phyloP scores from a whole-genome alignment of 2,888 invertebrate species.

The Sinelater perroti region DNA sequence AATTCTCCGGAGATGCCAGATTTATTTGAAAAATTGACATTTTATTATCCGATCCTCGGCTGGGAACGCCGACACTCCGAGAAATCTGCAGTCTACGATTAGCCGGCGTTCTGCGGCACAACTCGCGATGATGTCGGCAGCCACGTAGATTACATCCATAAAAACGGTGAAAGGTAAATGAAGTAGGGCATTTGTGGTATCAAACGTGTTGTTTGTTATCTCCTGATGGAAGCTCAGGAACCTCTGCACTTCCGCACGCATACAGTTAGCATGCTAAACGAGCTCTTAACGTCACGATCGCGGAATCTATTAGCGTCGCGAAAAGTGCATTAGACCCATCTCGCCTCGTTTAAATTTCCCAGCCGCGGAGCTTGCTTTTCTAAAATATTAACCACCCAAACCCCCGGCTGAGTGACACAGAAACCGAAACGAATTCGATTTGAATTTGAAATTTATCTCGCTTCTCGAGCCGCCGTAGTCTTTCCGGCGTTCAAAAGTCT shows the following conservation, averaged over 20 bases:
- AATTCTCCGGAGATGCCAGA: background rate
- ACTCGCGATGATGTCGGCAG: conserved; percentile 7
- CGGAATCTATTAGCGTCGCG: conserved; percentile 32
- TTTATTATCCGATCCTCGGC: conserved; percentile 16
- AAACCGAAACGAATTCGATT: conserved; percentile 28
- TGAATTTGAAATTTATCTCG: conserved; percentile 33
- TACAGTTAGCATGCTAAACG: conserved; percentile 32
- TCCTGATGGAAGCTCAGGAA: conserved; percentile 21
- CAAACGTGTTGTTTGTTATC: conserved; percentile 31
- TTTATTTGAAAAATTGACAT: conserved; percentile 23
- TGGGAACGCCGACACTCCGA: conserved; percentile 14
- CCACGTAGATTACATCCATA: conserved; percentile 28
- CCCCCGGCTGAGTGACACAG: conserved; percentile 28
- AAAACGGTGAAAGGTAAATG: conserved; percentile 32
- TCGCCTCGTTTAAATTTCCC: conserved; percentile 30
- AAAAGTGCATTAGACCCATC: conserved; percentile 33
- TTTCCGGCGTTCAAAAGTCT: conserved; percentile 17
- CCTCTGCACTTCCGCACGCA: conserved; percentile 25
- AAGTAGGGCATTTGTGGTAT: conserved; percentile 33
- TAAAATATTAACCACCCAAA: conserved; percentile 27
- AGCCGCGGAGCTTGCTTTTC: conserved; percentile 27
- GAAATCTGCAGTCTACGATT: conserved; percentile 19
- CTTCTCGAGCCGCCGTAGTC: conserved; percentile 15
- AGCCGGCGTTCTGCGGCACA: conserved; percentile 9
- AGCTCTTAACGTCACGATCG: conserved; percentile 29